These are phyloP conservation scores for Ochlodes sylvanus DNA, from an alignment of 2,888 invertebrate species.

Conservation along the genomic window DNA sequence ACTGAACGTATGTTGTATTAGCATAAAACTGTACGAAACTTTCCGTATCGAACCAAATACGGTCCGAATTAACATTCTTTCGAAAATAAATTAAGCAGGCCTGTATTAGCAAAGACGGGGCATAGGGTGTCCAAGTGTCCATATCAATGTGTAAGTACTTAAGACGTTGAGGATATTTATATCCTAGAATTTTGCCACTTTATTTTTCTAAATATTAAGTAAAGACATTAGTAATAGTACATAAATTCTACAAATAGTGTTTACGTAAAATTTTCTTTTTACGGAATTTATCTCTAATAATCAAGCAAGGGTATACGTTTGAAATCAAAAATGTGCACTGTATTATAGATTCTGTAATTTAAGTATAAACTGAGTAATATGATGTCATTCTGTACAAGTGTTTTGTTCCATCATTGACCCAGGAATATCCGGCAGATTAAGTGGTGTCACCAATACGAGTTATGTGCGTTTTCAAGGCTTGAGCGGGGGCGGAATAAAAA, in stretches of 20 bases:
- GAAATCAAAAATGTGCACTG: too few species aligned
- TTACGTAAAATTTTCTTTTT: too few species aligned
- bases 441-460: conserved; percentile 50
- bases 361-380: too few species aligned
- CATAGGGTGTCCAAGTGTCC: conserved; percentile 50
- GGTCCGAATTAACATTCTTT: conserved; percentile 62
- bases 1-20: conserved; percentile 45
- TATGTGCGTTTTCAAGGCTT: conserved; percentile 55
- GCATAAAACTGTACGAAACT: conserved; percentile 49
- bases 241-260: too few species aligned
- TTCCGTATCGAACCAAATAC: conserved; percentile 53
- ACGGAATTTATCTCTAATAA: too few species aligned
- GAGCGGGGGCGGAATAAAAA: conserved; percentile 65
- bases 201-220: too few species aligned
- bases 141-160: conserved; percentile 7
- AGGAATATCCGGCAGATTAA: conserved; percentile 14
- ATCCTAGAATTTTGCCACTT: too few species aligned
- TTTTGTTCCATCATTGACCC: background rate
- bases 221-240: too few species aligned
- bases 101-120: conserved; percentile 48
- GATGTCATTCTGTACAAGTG: too few species aligned
- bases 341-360: too few species aligned
- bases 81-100: conserved; percentile 59
- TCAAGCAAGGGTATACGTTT: too few species aligned
- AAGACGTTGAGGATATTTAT: background rate